Percentiles rank a stretch among this genome's conserved stretches.
Evolutionary conservation across 1,140 invertebrate genomes (phyloP).

Genomic region (Drosophila aff.): DNA sequence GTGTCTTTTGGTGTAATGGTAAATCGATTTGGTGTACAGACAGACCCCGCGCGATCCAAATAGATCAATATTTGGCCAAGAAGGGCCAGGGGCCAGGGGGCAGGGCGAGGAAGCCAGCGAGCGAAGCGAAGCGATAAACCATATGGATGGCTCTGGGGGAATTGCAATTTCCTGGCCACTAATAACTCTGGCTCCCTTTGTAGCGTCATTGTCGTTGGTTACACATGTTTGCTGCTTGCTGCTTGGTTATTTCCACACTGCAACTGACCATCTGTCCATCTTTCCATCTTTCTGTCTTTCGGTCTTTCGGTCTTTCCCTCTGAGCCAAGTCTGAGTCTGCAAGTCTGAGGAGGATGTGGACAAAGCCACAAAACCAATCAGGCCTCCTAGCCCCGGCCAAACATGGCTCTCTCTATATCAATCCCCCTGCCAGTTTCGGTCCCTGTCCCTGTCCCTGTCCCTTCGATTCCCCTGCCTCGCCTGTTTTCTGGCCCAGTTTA

Average conservation of each 20-base stretch:
- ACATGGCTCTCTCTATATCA: conserved; percentile 14
- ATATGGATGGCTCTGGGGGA: conserved; percentile 51
- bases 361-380: conserved; percentile 70
- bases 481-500: conserved; percentile 54
- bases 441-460: conserved; percentile 4
- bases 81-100: conserved; percentile 3
- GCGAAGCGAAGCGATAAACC: conserved; percentile 39
- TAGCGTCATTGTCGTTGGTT: conserved; percentile 29
- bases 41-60: conserved; percentile 8
- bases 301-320: neutral
- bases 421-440: neutral
- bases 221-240: conserved; percentile 49
- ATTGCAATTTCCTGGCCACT: conserved; percentile 67
- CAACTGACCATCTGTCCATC: conserved; percentile 17
- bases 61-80: conserved; percentile 66
- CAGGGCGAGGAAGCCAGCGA: conserved; percentile 3
- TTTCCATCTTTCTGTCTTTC: neutral
- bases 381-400: conserved; percentile 24
- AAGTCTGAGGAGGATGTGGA: conserved; percentile 28
- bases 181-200: conserved; percentile 31
- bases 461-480: conserved; percentile 40
- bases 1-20: conserved; percentile 5
- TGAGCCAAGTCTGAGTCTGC: conserved; percentile 4
- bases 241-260: conserved; percentile 43
- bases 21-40: conserved; percentile 25